Conservation (phyloP, 2,113 vertebrate genomes). For the Saiga tatarica region DNA sequence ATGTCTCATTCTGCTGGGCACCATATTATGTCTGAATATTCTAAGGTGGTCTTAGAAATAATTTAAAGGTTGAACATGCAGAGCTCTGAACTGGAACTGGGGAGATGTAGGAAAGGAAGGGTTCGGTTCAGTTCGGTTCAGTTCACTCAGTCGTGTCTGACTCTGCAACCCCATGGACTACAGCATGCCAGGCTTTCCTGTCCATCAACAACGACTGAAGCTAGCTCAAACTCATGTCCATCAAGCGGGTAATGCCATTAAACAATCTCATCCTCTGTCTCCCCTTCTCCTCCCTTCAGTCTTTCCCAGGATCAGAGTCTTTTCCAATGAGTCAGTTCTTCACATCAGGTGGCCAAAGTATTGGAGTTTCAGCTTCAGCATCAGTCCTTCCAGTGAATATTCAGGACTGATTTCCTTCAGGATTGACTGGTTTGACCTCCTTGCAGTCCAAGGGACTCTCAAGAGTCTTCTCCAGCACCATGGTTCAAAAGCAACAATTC, state of each 20-base stretch:
- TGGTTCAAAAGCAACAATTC: background rate
- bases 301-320: background rate
- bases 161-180: background rate
- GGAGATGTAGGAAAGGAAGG: background rate
- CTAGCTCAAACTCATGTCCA: background rate
- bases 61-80: background rate
- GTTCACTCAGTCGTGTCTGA: background rate
- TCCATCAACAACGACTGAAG: background rate
- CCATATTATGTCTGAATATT: background rate
- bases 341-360: background rate
- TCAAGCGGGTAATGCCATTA: background rate
- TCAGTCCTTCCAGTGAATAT: background rate
- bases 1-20: background rate
- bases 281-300: background rate
- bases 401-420: background rate
- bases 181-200: background rate
- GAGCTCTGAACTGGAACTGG: background rate
- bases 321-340: background rate
- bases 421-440: background rate
- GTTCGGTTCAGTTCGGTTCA: background rate
- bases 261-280: background rate
- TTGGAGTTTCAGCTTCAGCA: background rate
- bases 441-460: background rate
- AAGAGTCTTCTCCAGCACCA: background rate
- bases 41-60: background rate